phyloP scores from a whole-genome alignment of 2,888 invertebrate species.

The Drosophila mettleri region DNA sequence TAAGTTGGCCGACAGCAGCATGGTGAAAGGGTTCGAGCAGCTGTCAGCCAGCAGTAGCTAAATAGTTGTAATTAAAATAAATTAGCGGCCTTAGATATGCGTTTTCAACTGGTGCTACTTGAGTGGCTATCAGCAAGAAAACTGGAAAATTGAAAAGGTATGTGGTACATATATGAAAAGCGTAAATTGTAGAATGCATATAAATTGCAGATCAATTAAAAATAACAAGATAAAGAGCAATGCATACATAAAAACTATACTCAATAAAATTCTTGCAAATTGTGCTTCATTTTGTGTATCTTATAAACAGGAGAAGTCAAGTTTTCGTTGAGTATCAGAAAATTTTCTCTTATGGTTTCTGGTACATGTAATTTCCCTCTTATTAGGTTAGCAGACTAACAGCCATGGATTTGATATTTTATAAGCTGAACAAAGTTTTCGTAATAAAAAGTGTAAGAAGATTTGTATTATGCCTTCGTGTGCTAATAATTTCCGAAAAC shows the following conservation, averaged over 20 bases:
- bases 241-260: neutral
- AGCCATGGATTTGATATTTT: neutral
- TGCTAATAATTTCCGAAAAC: slow-evolving; percentile 1
- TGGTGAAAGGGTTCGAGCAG: slow-evolving; percentile 63
- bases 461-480: neutral
- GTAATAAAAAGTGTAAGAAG: neutral
- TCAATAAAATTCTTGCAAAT: neutral
- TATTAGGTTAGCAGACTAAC: neutral
- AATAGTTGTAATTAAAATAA: slow-evolving; percentile 59
- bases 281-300: neutral
- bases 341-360: neutral
- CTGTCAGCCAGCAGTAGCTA: slow-evolving; percentile 41
- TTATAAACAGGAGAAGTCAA: neutral
- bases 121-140: neutral
- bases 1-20: slow-evolving; percentile 51
- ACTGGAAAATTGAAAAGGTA: neutral
- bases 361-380: neutral
- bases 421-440: neutral
- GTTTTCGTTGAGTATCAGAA: neutral
- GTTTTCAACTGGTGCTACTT: slow-evolving; percentile 14
- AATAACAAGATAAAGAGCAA: neutral
- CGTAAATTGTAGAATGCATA: neutral
- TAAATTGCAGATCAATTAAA: neutral
- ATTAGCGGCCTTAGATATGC: slow-evolving; percentile 41
- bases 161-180: neutral